Evolutionary conservation across 2,113 vertebrate species (phyloP).

Genomic region (Neolamprologus modestus): DNA sequence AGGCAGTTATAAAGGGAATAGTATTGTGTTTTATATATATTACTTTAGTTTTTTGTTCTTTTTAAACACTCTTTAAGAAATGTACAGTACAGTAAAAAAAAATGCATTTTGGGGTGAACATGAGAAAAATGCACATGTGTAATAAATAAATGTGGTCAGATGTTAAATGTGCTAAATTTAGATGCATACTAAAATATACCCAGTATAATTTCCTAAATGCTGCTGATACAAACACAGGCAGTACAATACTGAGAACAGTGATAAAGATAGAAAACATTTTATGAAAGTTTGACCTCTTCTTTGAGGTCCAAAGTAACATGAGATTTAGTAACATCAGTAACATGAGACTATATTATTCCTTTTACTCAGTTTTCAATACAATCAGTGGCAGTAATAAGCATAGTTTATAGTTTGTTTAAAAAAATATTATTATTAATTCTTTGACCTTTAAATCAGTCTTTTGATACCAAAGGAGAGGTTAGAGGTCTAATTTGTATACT

Average conservation of each 20-base stretch:
- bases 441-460: neutral
- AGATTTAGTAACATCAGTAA: neutral
- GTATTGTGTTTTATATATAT: neutral
- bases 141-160: accelerated
- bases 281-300: neutral
- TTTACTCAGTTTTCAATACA: neutral
- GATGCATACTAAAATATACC: neutral
- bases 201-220: neutral
- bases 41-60: neutral
- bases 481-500: neutral
- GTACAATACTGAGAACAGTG: accelerated
- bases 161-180: neutral
- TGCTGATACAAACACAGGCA: neutral
- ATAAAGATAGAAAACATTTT: neutral
- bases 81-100: neutral
- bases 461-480: neutral
- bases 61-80: neutral
- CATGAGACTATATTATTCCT: neutral
- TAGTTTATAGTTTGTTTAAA: accelerated
- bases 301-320: neutral
- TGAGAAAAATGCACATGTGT: neutral
- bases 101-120: neutral
- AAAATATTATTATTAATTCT: neutral
- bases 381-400: neutral
- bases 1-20: neutral